Percentiles rank a stretch among this genome's conserved stretches.
phyloP scores from a whole-genome alignment of 2,113 vertebrate species.

The Silurus meridionalis region DNA sequence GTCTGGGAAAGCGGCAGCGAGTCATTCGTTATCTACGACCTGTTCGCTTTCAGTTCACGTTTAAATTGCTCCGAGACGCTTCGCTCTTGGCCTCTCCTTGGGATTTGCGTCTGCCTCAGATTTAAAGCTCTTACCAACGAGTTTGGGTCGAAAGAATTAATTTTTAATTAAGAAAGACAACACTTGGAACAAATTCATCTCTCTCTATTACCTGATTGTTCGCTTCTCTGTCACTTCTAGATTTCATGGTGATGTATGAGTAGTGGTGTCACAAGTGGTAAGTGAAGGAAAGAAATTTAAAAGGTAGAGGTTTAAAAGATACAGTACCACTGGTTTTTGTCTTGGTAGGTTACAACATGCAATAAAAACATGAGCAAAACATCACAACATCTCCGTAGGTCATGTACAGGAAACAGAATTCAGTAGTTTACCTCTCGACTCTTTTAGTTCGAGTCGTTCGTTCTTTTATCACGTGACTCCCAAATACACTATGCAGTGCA shows the following conservation, averaged over 20 bases:
- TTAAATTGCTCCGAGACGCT: slow-evolving; percentile 76
- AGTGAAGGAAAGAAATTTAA: too few species aligned
- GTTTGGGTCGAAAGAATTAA: neutral
- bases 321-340: neutral
- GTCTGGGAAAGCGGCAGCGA: slow-evolving; percentile 59
- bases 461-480: too few species aligned
- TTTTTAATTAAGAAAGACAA: neutral
- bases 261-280: neutral
- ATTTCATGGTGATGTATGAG: neutral
- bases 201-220: neutral
- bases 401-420: too few species aligned
- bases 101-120: slow-evolving; percentile 53
- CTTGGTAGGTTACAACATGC: neutral
- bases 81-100: slow-evolving; percentile 64
- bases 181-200: neutral
- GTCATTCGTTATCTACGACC: slow-evolving; percentile 60
- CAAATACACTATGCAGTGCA: too few species aligned
- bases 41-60: slow-evolving; percentile 60
- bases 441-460: too few species aligned
- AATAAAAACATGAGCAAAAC: neutral
- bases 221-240: neutral
- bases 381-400: too few species aligned
- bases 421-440: too few species aligned
- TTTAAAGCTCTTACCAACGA: neutral
- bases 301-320: neutral